Evolutionary conservation across 2,113 vertebrate genomes (phyloP).

Genomic region (Cephalophus harveyi): DNA sequence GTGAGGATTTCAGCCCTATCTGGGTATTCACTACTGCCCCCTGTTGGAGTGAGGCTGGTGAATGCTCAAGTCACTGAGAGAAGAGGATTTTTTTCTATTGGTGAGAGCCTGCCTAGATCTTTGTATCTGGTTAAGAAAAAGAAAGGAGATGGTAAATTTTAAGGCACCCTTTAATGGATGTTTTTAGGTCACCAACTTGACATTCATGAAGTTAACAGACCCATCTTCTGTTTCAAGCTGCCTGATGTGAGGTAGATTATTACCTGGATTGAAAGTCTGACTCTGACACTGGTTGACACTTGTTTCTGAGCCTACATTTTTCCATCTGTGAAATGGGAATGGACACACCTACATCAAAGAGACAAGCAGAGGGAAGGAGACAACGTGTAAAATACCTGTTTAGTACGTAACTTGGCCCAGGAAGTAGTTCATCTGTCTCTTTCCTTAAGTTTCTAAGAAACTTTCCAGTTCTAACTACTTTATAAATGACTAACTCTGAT

Average conservation of each 20-base stretch:
- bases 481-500: background rate
- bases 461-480: background rate
- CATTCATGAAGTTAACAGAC: background rate
- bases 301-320: background rate
- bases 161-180: background rate
- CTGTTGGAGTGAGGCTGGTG: background rate
- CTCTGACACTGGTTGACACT: background rate
- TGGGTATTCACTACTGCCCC: background rate
- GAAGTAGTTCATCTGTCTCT: background rate
- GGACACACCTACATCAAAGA: background rate
- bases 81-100: background rate
- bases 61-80: background rate
- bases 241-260: background rate
- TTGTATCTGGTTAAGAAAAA: background rate
- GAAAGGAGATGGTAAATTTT: background rate
- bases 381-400: background rate
- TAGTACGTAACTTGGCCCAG: background rate
- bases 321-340: background rate
- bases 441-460: background rate
- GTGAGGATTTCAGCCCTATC: background rate
- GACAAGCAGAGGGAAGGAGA: background rate
- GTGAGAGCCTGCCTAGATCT: background rate
- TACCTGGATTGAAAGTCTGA: background rate
- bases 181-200: background rate
- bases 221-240: slow-evolving; percentile 1